Conservation (phyloP, 30 jellyfish, hydroid and myxozoan genomes). For the Phacellophora camtschatica region DNA sequence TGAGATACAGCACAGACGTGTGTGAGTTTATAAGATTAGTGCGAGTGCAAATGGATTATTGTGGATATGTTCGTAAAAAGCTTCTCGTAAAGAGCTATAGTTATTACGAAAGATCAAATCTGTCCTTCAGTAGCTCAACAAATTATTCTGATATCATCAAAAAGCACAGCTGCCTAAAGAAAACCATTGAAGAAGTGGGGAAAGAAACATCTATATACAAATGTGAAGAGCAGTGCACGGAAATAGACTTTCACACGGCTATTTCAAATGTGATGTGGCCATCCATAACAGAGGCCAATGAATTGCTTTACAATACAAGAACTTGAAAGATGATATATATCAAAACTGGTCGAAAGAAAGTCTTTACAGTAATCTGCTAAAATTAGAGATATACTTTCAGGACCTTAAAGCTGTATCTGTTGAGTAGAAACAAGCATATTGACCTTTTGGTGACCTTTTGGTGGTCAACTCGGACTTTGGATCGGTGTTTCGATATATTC, state of each 20-base stretch:
- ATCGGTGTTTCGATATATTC: slow-evolving; percentile 51
- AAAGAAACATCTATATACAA: neutral
- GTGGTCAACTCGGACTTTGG: slow-evolving; percentile 60
- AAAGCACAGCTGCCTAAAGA: neutral
- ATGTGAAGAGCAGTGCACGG: neutral
- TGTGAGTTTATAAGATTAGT: neutral
- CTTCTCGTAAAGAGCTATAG: too few relatives aligned
- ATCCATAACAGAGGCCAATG: neutral
- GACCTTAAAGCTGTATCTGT: slow-evolving; percentile 7
- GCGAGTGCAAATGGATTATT: neutral
- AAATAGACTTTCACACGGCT: neutral
- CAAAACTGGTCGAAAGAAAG: neutral
- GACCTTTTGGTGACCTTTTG: slow-evolving; percentile 5
- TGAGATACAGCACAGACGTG: neutral
- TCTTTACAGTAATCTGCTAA: neutral
- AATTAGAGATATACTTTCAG: neutral
- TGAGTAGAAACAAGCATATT: slow-evolving; percentile 19
- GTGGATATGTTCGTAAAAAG: neutral
- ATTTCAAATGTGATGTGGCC: slow-evolving; percentile 33
- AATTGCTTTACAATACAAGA: neutral
- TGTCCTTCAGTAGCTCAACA: neutral
- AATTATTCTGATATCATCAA: neutral
- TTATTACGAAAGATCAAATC: neutral
- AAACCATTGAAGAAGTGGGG: neutral
- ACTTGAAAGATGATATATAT: neutral